Conservation (phyloP, 92 coral and sea anemone genomes). For the Parazoanthus swiftii region DNA sequence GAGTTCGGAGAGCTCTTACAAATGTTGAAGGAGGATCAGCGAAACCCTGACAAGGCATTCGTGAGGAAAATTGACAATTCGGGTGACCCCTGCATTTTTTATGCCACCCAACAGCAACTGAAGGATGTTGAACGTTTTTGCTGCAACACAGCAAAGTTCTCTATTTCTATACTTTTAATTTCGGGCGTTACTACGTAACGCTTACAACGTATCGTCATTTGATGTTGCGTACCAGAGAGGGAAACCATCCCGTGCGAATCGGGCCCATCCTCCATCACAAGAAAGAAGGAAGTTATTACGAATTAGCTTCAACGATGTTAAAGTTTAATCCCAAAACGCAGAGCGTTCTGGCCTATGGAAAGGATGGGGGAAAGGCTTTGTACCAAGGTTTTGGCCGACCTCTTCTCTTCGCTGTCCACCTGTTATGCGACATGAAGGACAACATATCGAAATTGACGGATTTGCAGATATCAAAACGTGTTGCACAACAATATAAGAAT, state of each 20-base stretch:
- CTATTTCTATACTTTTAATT: slow-evolving; percentile 51
- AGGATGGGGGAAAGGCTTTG: background rate
- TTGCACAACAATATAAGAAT: background rate
- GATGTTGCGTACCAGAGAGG: slow-evolving; percentile 49
- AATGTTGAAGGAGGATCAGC: slow-evolving; percentile 42
- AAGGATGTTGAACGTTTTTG: slow-evolving; percentile 55
- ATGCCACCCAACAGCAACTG: slow-evolving; percentile 57
- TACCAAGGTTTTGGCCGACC: slow-evolving; percentile 49
- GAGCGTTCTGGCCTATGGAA: slow-evolving; percentile 37
- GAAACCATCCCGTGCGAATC: slow-evolving; percentile 47
- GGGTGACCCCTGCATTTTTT: slow-evolving; percentile 53
- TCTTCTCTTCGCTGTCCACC: too few species aligned
- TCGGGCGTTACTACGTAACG: slow-evolving; percentile 27
- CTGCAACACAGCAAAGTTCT: slow-evolving; percentile 54
- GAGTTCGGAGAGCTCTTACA: slow-evolving; percentile 43
- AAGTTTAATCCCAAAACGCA: slow-evolving; percentile 43
- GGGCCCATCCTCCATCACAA: slow-evolving; percentile 52
- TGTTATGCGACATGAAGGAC: too few species aligned
- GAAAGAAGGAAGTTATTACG: too few species aligned
- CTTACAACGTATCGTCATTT: slow-evolving; percentile 52
- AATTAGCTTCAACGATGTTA: slow-evolving; percentile 11
- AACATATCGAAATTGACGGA: too few species aligned
- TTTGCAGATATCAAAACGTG: background rate
- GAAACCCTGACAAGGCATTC: slow-evolving; percentile 34
- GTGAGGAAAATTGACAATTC: slow-evolving; percentile 42